These are phyloP conservation scores for Elanus axillaris DNA, from an alignment of 2,113 vertebrate genomes.

Conservation along the genomic window DNA sequence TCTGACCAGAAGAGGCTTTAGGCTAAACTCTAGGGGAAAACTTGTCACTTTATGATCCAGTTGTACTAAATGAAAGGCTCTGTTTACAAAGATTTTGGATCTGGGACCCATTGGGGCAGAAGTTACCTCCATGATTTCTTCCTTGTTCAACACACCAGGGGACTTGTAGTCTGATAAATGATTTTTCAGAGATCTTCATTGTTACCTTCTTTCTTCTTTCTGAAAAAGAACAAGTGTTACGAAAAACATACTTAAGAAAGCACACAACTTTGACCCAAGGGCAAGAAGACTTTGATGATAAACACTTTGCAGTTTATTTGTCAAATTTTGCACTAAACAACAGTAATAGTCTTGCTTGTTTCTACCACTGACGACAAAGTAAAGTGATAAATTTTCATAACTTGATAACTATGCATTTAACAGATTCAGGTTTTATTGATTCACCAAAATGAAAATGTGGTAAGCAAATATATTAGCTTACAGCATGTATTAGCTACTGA, in stretches of 20 bases:
- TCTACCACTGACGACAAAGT: not conserved
- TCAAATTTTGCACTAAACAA: not conserved
- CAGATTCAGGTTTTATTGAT: not conserved
- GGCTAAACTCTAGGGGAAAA: conserved; percentile 64
- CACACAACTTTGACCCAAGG: conserved; percentile 32
- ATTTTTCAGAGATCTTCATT: conserved; percentile 63
- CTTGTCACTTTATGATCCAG: conserved; percentile 75
- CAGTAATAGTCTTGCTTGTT: not conserved
- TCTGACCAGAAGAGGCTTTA: conserved; percentile 65
- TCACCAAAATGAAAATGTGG: not conserved
- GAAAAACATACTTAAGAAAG: conserved; percentile 54
- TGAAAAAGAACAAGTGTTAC: conserved; percentile 39
- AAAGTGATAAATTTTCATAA: not conserved
- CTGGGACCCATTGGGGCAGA: conserved; percentile 63
- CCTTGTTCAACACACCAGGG: conserved; percentile 61
- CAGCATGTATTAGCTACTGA: not conserved
- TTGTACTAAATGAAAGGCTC: conserved; percentile 64
- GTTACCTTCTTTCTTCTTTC: conserved; percentile 27
- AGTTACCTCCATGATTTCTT: conserved; percentile 61
- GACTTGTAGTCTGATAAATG: conserved; percentile 58
- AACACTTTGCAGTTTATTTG: not conserved
- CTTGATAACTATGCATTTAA: not conserved
- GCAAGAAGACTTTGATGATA: conserved; percentile 24
- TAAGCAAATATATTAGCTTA: not conserved
- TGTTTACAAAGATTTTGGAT: conserved; percentile 75